These are phyloP conservation scores for Tiliacea citrago DNA, from an alignment of 2,888 invertebrate genomes.

Conservation along the genomic window DNA sequence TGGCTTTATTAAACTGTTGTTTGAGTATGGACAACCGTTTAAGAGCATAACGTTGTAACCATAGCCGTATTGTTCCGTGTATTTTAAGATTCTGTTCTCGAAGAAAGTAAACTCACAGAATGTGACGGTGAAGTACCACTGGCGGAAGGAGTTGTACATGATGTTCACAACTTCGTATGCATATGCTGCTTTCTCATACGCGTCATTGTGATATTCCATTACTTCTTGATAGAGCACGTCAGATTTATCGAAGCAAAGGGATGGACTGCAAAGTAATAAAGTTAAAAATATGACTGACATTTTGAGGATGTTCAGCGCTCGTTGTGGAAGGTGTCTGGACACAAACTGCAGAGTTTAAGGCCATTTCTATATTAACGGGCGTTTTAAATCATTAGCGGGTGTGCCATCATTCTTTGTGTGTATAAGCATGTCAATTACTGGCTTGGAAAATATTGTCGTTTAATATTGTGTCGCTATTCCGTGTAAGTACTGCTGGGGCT, in stretches of 20 bases:
- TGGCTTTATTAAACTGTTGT: slow-evolving; percentile 80
- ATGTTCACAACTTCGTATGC: slow-evolving; percentile 82
- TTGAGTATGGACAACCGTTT: slow-evolving; percentile 80
- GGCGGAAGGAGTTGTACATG: slow-evolving; percentile 83
- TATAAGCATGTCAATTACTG: slow-evolving; percentile 86
- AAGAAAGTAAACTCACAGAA: slow-evolving; percentile 88
- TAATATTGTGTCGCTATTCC: slow-evolving; percentile 73
- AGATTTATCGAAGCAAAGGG: slow-evolving; percentile 63
- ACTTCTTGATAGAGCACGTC: slow-evolving; percentile 77
- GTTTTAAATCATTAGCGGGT: slow-evolving; percentile 80
- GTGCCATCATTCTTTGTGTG: slow-evolving; percentile 77
- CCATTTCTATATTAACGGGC: slow-evolving; percentile 70
- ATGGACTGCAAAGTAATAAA: slow-evolving; percentile 66
- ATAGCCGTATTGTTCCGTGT: slow-evolving; percentile 81
- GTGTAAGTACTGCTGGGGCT: slow-evolving; percentile 16
- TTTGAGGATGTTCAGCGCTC: slow-evolving; percentile 64
- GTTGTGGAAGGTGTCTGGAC: slow-evolving; percentile 51
- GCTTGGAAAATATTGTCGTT: slow-evolving; percentile 82
- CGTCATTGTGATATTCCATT: slow-evolving; percentile 77
- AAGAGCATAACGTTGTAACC: slow-evolving; percentile 85
- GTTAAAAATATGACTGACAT: slow-evolving; percentile 72
- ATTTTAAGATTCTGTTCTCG: slow-evolving; percentile 85
- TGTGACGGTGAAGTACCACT: slow-evolving; percentile 87
- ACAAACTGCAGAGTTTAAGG: slow-evolving; percentile 77
- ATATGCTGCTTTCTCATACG: slow-evolving; percentile 76